Base-by-base conservation (phyloP, 2,888 invertebrate species). In the Pandemis cinnamomeana region DNA sequence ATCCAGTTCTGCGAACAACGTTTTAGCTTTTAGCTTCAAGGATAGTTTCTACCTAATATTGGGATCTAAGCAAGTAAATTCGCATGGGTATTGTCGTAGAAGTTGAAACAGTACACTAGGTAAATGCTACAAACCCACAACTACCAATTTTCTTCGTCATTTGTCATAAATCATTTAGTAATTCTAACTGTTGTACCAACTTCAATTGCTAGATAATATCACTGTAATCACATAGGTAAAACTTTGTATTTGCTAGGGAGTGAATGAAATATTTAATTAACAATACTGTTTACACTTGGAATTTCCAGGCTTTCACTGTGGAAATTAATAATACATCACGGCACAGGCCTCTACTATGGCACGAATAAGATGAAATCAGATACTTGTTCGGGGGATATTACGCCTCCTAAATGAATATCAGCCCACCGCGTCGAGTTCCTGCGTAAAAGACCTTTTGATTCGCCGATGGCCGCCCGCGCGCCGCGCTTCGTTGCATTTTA, bases 381-480 rank as follows among this genome's bases (percentile, higher is more conserved):
- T 76, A 72, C 68, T 60, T 76, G 15, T 70, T 53, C 63, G 70
- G 68, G 63, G 53, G 51, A 75, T 76, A 75, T 70, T 71, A 71
- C 67, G 74, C 64, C 69, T 73, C 44, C 76, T 80, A 78, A 81
- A 79, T 83, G 78, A 81, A 84, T 86, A 80, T 84, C 82, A 84
- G 90, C 89, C 91, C 90, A 90, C 91, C 90, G 80, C 75, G 80
- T 70, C 82, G 87, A 85, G 82, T 83, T 88, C 84, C 86, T 85
- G 87, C 80, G 81, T 84, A 82, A 80, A 81, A 79, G 79, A 80
- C 82, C 88, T 86, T 90, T 89, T 91, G 89, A 91, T 89, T 86
- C 81, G 87, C 88, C 88, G 88, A 86, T 83, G 82, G 81, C 79
- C 81, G 81, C 79, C 77, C 81, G 80, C 81, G 81, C 81, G 81